Base-by-base conservation (phyloP, 2,888 invertebrate genomes). In the Sialis fuliginosa region DNA sequence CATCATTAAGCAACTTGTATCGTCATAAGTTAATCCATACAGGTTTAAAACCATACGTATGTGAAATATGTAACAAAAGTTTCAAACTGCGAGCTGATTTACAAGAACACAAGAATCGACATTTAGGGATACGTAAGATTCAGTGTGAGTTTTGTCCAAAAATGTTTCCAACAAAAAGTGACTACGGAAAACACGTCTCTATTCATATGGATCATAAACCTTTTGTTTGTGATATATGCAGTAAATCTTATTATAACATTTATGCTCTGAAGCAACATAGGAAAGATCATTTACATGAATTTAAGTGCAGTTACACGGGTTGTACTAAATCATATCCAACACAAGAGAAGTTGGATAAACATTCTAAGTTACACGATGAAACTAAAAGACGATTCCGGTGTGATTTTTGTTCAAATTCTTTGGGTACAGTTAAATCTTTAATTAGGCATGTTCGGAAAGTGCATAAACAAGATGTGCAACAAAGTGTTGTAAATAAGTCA, bases 131-230 rank as follows among this genome's bases (percentile, higher is more conserved):
- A 10, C 22, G 45, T 31, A 45, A 39, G 7, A 45, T 45, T 12
- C 39, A 34, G 10, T 45, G 45, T 32, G 45, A 45, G 13, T 45
- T 34, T 40, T 45, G 45, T 45, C 39, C 45, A 10, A 45, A 45
- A 39, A 45, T 45, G 45, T 45, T 45, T 39, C 39, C 45, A 9
- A 35, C 45, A n/a, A 34, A 35, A 22, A 45, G 45, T 32, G 45
- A 45, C 33, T 45, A 45, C 39, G 45, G 45, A 12, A 45, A 45
- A 39, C 45, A 45, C 39, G 45, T 45, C 10, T 45, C 45, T 6
- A 45, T 39, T 33, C 45, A 45, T 39, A 45, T 45, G 45, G 35
- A 33, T 39, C 45, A 45, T 32, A 45, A 45, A 40, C 45, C 45
- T 4, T 45, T 39, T 31, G 39, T 40, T 32, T 45, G 45, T 33